phyloP scores from a whole-genome alignment of 2,888 invertebrate genomes.

The Rhyacophila evoluta region DNA sequence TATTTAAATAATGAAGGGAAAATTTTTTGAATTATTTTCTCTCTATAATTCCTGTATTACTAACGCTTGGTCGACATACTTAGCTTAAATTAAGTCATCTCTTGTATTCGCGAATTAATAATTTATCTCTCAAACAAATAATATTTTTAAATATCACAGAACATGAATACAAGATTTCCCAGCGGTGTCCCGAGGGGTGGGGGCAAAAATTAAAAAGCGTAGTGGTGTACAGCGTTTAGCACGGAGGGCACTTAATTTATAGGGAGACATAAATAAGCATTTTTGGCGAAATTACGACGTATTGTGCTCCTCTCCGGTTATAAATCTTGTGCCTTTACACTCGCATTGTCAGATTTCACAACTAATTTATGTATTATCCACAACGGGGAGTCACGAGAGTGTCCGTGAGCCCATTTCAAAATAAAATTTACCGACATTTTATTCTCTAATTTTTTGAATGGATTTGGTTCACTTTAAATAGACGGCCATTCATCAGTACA shows the following conservation, averaged over 20 bases:
- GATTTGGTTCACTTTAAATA: background rate
- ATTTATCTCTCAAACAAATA: background rate
- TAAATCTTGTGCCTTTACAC: slow-evolving; percentile 54
- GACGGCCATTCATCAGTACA: background rate
- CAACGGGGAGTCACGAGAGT: slow-evolving; percentile 1
- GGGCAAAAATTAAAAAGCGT: slow-evolving; percentile 23
- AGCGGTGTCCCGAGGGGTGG: background rate
- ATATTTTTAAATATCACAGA: background rate
- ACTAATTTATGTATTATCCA: slow-evolving; percentile 53
- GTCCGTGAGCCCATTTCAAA: background rate
- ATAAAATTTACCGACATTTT: slow-evolving; percentile 9
- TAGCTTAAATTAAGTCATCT: background rate
- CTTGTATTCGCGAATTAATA: background rate
- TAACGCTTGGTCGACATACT: too few relatives aligned
- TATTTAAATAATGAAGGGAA: too few relatives aligned
- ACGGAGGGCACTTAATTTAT: slow-evolving; percentile 47
- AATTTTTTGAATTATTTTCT: too few relatives aligned
- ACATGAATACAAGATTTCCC: slow-evolving; percentile 15
- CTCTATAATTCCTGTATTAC: too few relatives aligned
- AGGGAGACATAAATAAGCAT: slow-evolving; percentile 53
- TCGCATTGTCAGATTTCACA: slow-evolving; percentile 53
- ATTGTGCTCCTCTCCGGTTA: slow-evolving; percentile 49
- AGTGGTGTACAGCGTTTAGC: slow-evolving; percentile 19
- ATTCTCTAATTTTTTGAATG: background rate
- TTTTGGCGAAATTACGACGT: slow-evolving; percentile 54